Evolutionary conservation across 2,113 vertebrate genomes (phyloP).

Genomic region (Dipodomys spectabilis): DNA sequence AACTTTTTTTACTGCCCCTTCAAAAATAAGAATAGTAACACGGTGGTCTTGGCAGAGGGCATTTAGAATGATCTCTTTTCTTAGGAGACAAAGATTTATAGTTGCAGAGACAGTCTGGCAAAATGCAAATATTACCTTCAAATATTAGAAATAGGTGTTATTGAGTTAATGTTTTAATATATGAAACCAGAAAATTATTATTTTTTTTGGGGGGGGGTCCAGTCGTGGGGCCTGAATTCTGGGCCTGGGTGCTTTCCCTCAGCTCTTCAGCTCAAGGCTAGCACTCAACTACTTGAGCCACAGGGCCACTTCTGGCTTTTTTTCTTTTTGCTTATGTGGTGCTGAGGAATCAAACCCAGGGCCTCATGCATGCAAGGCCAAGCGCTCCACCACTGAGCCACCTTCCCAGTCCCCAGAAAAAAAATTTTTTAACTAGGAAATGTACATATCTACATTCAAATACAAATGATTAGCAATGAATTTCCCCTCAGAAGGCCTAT

Average conservation of each 20-base stretch:
- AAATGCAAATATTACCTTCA: constrained; percentile 11
- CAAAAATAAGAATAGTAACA: neutral
- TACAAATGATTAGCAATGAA: neutral
- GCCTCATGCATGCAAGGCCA: too few species aligned
- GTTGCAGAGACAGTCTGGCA: neutral
- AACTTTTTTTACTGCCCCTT: neutral
- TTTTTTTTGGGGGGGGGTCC: too few species aligned
- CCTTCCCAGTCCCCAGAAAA: too few species aligned
- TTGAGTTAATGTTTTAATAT: constrained; percentile 33
- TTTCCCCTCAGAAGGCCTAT: neutral
- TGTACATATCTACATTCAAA: neutral
- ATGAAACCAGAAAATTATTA: neutral
- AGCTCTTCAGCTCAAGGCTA: too few species aligned
- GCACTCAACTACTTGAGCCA: too few species aligned
- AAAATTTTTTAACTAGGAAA: neutral
- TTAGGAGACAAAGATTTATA: neutral
- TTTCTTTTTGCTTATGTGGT: too few species aligned
- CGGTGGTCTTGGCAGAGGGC: neutral
- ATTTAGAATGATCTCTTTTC: neutral
- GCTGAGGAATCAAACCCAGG: too few species aligned
- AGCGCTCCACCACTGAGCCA: too few species aligned
- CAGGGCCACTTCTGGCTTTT: too few species aligned
- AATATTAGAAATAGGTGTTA: constrained; percentile 30
- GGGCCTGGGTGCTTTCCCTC: too few species aligned
- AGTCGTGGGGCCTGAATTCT: too few species aligned